Base-by-base conservation (phyloP, 2,797 vertebrate genomes). In the Cheirogaleus major region DNA sequence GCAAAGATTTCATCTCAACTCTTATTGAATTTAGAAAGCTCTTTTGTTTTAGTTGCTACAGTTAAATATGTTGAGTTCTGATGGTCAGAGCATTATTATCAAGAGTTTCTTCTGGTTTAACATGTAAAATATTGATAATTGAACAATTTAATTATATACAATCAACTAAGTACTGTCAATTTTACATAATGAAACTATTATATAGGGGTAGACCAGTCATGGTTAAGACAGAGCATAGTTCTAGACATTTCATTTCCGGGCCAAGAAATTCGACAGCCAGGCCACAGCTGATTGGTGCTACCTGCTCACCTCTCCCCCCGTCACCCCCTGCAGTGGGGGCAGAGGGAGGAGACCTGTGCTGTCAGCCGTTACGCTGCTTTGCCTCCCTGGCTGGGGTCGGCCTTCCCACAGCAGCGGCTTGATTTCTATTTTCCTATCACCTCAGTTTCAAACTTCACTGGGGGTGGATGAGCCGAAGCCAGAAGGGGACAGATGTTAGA, bases 341-440 rank as follows among this genome's bases (percentile, higher is more conserved):
- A 14, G 65, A 48, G 23, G 30, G 35, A n/a, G 15, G 65, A 55
- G 7, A 10, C 4, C 30, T 14, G 0, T 18, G 32, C 30, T 23
- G 20, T 69, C 9, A 48, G 1, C 45, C 5, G 0, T 41, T 4
- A 35, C 0, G 0, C 27, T 5, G 0, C 30, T 59, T 23, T 12
- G 13, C 17, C 25, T 32, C 32, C 75, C 27, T 5, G 48, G 89
- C 81, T n/a, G 1, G 8, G 15, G 30, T 14, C 45, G 20, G 65
- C 27, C 30, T 5, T 22, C 15, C 48, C 38, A 1, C 10, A 38
- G 57, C 8, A 10, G 57, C 1, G 13, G 20, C 75, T 13, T 12
- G 27, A 59, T 4, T 65, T 43, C 27, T 8, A 27, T 7, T 27
- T 84, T 45, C 43, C 0, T 83, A 41, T 84, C 27, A 6, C 41